These are phyloP conservation scores for Lipotes vexillifer DNA, from an alignment of 2,113 vertebrate species.

Conservation along the genomic window DNA sequence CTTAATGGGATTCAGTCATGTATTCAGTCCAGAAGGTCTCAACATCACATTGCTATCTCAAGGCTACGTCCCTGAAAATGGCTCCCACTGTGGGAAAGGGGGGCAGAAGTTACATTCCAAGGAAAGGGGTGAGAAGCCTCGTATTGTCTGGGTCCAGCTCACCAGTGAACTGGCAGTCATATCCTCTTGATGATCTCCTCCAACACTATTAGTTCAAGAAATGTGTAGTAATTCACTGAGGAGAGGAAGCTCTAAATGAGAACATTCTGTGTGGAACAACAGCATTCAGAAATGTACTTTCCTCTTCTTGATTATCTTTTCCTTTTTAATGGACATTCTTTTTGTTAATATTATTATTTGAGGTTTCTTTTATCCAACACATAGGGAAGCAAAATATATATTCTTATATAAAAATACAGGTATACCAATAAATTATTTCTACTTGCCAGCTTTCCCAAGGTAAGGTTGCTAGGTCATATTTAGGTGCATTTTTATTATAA, in stretches of 20 bases:
- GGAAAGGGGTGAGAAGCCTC: neutral
- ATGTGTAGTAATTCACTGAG: neutral
- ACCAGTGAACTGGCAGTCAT: neutral
- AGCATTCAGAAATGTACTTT: neutral
- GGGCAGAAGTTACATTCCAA: neutral
- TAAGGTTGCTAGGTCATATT: neutral
- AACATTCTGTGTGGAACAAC: neutral
- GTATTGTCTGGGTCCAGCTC: neutral
- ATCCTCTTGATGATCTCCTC: neutral
- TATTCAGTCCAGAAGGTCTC: neutral
- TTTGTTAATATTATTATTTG: neutral
- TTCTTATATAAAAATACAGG: neutral
- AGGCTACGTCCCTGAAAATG: neutral
- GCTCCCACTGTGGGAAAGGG: neutral
- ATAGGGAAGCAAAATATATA: neutral
- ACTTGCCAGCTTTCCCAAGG: neutral
- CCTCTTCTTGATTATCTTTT: neutral
- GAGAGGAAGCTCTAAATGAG: neutral
- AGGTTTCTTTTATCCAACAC: neutral
- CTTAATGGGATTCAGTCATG: neutral
- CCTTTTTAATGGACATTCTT: neutral
- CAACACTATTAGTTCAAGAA: neutral
- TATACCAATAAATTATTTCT: neutral
- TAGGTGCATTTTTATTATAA: neutral
- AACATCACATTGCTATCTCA: neutral